These are phyloP conservation scores for Brienomyrus brachyistius DNA, from an alignment of 2,113 vertebrate species.

Conservation along the genomic window DNA sequence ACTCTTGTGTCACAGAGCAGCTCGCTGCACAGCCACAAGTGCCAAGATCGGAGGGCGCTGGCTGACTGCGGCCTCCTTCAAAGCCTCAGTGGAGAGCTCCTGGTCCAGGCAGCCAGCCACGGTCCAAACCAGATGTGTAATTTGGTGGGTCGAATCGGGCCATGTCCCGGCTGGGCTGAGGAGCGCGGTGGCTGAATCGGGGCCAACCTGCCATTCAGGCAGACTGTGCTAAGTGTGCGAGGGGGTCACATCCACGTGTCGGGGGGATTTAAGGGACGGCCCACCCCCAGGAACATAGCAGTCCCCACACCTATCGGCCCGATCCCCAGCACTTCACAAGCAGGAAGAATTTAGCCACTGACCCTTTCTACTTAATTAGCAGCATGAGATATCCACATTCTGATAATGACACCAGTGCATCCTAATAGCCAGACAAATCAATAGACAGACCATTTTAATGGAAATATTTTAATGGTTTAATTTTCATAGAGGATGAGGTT, in stretches of 20 bases:
- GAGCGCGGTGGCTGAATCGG: background rate
- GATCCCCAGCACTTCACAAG: background rate
- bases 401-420: background rate
- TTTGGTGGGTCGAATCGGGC: constrained; percentile 30
- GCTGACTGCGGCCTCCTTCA: constrained; percentile 2
- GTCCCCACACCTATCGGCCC: background rate
- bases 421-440: background rate
- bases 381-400: background rate
- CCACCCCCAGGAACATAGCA: background rate
- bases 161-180: constrained; percentile 23
- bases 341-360: background rate
- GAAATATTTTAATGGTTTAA: constrained; percentile 8
- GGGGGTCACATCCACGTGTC: background rate
- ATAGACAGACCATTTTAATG: background rate
- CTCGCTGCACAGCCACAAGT: background rate
- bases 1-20: background rate
- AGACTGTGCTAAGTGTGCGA: background rate
- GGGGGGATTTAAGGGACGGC: background rate
- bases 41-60: background rate
- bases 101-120: constrained; percentile 9
- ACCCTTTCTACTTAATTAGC: background rate
- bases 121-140: constrained; percentile 21
- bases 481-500: background rate
- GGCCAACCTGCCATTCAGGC: background rate
- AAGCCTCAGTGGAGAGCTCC: background rate